Base-by-base conservation (phyloP, 2,888 invertebrate genomes). In the Cantharis nigra region DNA sequence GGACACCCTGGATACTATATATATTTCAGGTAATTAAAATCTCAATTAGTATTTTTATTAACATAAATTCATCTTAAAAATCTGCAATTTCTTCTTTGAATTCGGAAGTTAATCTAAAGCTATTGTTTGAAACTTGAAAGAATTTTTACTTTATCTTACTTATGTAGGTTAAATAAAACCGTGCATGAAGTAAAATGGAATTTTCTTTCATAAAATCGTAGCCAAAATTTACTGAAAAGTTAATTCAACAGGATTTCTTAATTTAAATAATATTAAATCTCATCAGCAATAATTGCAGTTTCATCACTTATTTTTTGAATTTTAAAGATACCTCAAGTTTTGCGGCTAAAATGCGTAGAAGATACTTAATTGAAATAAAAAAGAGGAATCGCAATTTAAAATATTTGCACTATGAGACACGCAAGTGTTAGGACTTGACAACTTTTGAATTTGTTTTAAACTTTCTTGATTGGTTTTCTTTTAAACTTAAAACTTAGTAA, bases 391-490 rank as follows among this genome's bases (percentile, higher is more conserved):
- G 49, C 49, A 49, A 49, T 49, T 49, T 49, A n/a, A 49, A 49
- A 49, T 49, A 49, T 49, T 49, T 49, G n/a, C n/a, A 49, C 49
- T 49, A 49, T 49, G 49, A 49, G n/a, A 49, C 49, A 49, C 49
- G 7, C 64, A 71, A 30, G 71, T 71, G 63, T 71, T 71, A 30
- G 71, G 64, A 64, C 71, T 71, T 71, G 63, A 28, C 71, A 71
- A 71, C 63, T 71, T 71, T 13, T 63, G 18, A 71, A 71, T 64
- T 71, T 64, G 71, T 49, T 71, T 71, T 71, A 71, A 71, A 71
- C 18, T 71, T 71, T 64, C 14, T 30, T 71, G 71, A 71, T 71
- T 71, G 71, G 71, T 71, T 71, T 71, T 71, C 71, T 71, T 71
- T 71, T 71, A 63, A 71, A 63, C 64, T 71, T 71, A 23, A 71